phyloP scores from a whole-genome alignment of 1,140 invertebrate species.

The Lamellibrachia luymesi region DNA sequence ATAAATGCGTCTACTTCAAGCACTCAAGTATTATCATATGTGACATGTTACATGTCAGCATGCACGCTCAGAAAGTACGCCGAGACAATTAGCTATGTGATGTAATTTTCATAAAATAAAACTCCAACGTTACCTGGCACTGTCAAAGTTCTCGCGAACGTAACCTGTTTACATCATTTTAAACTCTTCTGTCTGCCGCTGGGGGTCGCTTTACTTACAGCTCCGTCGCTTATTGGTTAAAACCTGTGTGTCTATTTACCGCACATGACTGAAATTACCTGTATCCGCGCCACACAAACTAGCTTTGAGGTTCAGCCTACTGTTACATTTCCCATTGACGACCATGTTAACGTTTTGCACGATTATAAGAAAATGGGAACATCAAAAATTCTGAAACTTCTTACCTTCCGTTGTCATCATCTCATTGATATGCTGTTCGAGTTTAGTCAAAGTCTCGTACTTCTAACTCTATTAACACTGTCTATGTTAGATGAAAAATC shows the following conservation, averaged over 20 bases:
- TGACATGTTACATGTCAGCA: not conserved
- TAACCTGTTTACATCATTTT: not conserved
- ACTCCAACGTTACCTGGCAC: not conserved
- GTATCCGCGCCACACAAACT: too few relatives aligned
- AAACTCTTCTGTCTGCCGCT: not conserved
- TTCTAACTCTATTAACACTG: too few relatives aligned
- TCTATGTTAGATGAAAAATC: too few relatives aligned
- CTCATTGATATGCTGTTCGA: too few relatives aligned
- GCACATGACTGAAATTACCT: too few relatives aligned
- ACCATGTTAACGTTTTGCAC: too few relatives aligned
- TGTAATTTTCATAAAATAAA: not conserved
- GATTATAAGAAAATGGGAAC: too few relatives aligned
- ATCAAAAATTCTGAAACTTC: too few relatives aligned
- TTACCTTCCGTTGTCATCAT: too few relatives aligned
- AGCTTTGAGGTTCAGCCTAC: too few relatives aligned
- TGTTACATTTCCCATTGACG: too few relatives aligned
- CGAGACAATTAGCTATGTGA: not conserved
- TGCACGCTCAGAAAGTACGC: not conserved
- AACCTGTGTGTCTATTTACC: not conserved
- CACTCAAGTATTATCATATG: not conserved
- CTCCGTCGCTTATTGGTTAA: not conserved
- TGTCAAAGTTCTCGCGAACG: not conserved
- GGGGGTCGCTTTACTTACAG: not conserved
- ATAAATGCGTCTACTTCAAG: not conserved
- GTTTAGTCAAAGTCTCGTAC: too few relatives aligned